phyloP scores from a whole-genome alignment of 2,113 vertebrate species.

The Prunella himalayana region DNA sequence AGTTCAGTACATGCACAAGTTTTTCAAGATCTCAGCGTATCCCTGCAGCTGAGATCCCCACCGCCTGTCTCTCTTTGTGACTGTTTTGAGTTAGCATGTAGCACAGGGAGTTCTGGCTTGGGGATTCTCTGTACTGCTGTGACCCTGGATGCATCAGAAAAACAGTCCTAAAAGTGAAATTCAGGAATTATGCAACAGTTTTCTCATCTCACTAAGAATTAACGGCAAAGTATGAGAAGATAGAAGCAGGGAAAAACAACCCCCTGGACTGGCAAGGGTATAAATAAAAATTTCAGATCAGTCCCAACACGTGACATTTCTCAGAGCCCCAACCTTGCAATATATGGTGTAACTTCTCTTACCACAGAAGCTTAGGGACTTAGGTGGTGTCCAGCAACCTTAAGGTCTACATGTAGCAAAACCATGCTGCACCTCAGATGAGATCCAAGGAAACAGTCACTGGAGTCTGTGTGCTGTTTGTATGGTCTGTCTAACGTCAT shows the following conservation, averaged over 20 bases:
- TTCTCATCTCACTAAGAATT: background rate
- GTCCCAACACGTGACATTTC: rapidly evolving
- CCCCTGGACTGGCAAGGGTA: background rate
- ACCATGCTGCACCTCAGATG: rapidly evolving
- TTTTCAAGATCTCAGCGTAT: background rate
- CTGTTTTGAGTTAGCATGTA: background rate
- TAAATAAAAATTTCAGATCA: background rate
- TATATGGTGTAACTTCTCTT: background rate
- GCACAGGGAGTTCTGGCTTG: background rate
- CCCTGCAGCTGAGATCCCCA: background rate
- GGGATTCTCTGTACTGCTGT: background rate
- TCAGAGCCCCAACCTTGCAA: background rate
- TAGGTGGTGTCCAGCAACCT: background rate
- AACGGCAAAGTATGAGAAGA: background rate
- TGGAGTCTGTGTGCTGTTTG: background rate
- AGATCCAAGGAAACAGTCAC: background rate
- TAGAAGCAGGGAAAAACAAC: background rate
- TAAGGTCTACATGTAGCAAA: background rate
- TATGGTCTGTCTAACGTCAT: background rate
- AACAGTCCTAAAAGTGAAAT: background rate
- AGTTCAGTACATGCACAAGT: background rate
- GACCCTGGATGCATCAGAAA: background rate
- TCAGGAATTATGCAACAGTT: background rate
- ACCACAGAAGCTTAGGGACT: background rate
- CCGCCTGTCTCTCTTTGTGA: background rate